Percentiles rank a stretch among this genome's conserved stretches.
Conservation (phyloP, 2,888 invertebrate species). For the Brenthis daphne region DNA sequence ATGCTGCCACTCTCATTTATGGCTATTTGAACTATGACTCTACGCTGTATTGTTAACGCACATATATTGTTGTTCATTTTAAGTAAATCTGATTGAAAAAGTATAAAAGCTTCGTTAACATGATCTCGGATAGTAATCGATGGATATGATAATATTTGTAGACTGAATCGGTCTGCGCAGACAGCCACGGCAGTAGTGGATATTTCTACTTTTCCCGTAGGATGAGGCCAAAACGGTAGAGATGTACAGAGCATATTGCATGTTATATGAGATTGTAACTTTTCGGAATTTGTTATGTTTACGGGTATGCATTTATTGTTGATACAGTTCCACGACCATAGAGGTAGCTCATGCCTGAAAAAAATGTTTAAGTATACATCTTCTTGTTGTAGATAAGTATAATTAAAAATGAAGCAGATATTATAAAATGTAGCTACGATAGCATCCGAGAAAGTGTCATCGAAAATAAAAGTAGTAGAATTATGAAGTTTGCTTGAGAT, state of each 20-base stretch:
- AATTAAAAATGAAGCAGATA: too few species aligned
- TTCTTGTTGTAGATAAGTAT: too few species aligned
- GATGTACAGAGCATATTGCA: constrained; percentile 89
- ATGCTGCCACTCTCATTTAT: constrained; percentile 64
- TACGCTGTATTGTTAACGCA: constrained; percentile 65
- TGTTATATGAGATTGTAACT: constrained; percentile 84
- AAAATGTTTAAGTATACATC: neutral
- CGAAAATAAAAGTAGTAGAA: too few species aligned
- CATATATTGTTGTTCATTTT: constrained; percentile 58
- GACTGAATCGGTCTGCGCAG: constrained; percentile 75
- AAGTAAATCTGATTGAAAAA: constrained; percentile 73
- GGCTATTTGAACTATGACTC: constrained; percentile 67
- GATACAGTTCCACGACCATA: constrained; percentile 90
- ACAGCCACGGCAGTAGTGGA: constrained; percentile 84
- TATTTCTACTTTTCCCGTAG: constrained; percentile 85
- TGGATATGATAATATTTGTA: constrained; percentile 61
- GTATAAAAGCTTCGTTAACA: constrained; percentile 68
- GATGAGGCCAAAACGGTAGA: constrained; percentile 88
- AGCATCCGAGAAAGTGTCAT: too few species aligned
- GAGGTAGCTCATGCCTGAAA: constrained; percentile 62
- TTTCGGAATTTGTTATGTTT: constrained; percentile 52
- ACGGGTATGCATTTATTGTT: constrained; percentile 84
- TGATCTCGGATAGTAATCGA: constrained; percentile 57
- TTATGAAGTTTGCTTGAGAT: too few species aligned
- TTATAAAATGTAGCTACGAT: too few species aligned